Conservation (phyloP, 2,113 vertebrate species). For the Sclerurus mexicanus region DNA sequence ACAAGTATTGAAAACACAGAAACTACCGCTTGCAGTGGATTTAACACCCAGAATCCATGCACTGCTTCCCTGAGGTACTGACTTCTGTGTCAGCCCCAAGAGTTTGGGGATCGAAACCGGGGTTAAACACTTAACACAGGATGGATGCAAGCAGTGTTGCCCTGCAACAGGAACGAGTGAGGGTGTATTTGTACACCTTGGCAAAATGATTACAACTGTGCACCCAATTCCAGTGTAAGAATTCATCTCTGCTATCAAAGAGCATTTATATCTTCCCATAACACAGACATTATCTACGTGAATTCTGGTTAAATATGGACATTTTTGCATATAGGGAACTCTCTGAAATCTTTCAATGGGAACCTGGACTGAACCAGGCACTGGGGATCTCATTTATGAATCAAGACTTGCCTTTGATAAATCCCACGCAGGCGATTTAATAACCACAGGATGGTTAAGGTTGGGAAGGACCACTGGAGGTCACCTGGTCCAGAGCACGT, state of each 20-base stretch:
- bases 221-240: not conserved
- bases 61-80: not conserved
- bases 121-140: not conserved
- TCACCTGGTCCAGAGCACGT: not conserved
- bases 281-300: not conserved
- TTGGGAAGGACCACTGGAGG: not conserved
- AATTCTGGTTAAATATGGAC: conserved; percentile 36
- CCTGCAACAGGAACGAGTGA: conserved; percentile 17
- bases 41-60: not conserved
- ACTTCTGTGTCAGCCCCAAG: not conserved
- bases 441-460: not conserved
- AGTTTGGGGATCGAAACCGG: not conserved
- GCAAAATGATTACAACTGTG: not conserved
- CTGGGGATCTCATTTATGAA: not conserved
- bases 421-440: not conserved
- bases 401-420: not conserved
- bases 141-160: not conserved
- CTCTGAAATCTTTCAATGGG: not conserved
- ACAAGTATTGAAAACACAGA: not conserved
- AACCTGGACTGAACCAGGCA: not conserved
- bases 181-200: conserved; percentile 17
- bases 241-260: not conserved
- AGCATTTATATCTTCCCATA: not conserved
- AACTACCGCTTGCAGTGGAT: not conserved
- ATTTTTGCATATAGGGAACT: not conserved